Percentiles rank a stretch among this genome's conserved stretches.
Evolutionary conservation across 2,888 invertebrate genomes (phyloP).

Genomic region (Xanthorhoe spadicearia): DNA sequence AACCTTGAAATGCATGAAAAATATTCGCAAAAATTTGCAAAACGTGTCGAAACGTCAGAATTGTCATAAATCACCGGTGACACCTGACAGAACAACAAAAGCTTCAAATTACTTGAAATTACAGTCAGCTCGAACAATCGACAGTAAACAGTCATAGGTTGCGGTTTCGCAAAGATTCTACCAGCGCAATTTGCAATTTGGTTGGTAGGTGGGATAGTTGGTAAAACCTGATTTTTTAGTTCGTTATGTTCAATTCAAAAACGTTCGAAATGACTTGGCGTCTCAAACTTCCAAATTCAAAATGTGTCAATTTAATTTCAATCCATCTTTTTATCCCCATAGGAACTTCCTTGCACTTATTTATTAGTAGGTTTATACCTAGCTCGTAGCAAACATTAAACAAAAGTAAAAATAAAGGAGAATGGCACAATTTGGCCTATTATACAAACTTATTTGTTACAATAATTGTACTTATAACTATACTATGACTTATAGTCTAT

Average conservation of each 20-base stretch:
- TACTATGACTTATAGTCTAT: no score
- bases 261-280: no score
- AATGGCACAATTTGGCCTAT: neutral
- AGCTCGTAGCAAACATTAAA: no score
- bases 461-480: no score
- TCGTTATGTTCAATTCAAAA: no score
- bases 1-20: neutral
- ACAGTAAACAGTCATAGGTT: constrained; percentile 37
- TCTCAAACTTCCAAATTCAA: no score
- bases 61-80: constrained; percentile 31
- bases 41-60: constrained; percentile 16
- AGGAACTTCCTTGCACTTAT: no score
- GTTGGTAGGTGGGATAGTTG: no score
- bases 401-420: neutral
- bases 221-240: neutral
- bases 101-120: constrained; percentile 33
- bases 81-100: constrained; percentile 19
- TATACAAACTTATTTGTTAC: no score
- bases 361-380: no score
- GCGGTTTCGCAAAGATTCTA: constrained; percentile 33
- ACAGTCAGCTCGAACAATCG: constrained; percentile 25
- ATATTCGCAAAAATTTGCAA: constrained; percentile 3
- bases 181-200: constrained; percentile 14
- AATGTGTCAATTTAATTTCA: no score
- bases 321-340: no score